These are phyloP conservation scores for Corythornis madagascariensis DNA, from an alignment of 2,113 vertebrate genomes.

Conservation along the genomic window DNA sequence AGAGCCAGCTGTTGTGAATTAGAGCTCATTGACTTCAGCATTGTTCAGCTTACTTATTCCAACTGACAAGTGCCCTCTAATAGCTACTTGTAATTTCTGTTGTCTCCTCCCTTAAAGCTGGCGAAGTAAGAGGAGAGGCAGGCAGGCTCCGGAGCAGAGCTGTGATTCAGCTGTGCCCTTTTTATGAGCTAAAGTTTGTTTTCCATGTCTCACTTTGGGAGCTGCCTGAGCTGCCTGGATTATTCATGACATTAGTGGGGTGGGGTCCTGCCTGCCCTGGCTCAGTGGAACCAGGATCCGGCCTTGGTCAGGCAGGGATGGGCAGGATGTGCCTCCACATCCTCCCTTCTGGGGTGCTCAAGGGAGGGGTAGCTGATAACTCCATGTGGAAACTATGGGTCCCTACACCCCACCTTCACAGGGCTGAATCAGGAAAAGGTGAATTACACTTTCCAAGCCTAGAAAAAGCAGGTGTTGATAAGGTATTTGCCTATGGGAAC, in stretches of 20 bases:
- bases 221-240: slow-evolving; percentile 12
- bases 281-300: slow-evolving; percentile 6
- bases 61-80: background rate
- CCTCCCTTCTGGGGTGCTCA: slow-evolving; percentile 54
- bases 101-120: background rate
- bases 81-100: background rate
- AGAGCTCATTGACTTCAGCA: background rate
- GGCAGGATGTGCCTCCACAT: slow-evolving; percentile 62
- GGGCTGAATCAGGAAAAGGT: slow-evolving; percentile 65
- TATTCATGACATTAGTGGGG: slow-evolving; percentile 53
- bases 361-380: slow-evolving; percentile 67
- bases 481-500: slow-evolving; percentile 52
- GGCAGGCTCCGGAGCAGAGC: background rate
- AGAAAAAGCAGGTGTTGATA: slow-evolving; percentile 39
- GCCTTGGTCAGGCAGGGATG: slow-evolving; percentile 55
- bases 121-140: background rate
- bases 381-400: slow-evolving; percentile 57
- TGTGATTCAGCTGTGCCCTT: background rate
- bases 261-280: slow-evolving; percentile 46
- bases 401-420: slow-evolving; percentile 40
- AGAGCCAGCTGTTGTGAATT: background rate
- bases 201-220: slow-evolving; percentile 25
- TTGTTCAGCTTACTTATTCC: background rate
- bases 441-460: slow-evolving; percentile 17
- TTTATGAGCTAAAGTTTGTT: slow-evolving; percentile 16